Evolutionary conservation across 2,113 vertebrate species (phyloP), one percentile per base, ranked within the genome.

Genomic region (Sinocyclocheilus rhinocerous): DNA sequence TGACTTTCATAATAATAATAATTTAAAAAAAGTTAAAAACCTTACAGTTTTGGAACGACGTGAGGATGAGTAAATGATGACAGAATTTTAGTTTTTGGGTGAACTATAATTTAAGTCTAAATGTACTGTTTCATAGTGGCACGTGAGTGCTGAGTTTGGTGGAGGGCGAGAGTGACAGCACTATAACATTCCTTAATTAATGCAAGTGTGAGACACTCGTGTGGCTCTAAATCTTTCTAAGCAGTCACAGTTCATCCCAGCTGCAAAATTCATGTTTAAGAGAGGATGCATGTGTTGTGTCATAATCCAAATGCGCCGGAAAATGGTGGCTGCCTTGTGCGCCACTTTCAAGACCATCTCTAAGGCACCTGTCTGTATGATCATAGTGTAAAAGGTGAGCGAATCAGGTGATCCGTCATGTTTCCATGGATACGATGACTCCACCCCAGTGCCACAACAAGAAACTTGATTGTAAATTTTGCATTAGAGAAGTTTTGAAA

Each of bases 171-270:
- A 80, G n/a, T 36, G 33, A 55, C 24, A 57, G 29, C 72, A 39
- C 48, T 85, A 80, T 84, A 86, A 80, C 67, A 39, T 42, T 65
- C 76, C 18, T 36, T 81, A 88, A 81, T 73, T 83, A 81, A 79
- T 67, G 69, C 61, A 81, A 26, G 42, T n/a, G 24, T 76, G 85
- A 39, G 48, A 79, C 61, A 12, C 77, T 75, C 59, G 73, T 82
- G 83, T 63, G 70, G 70, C 59, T 26, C 36, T 80, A 86, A 88
- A 88, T 86, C 75, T 80, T n/a, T 8, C 26, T 42, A 52, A 78
- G 69, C 18, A 39, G n/a, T 72, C 33, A 26, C 16, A 70, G 48
- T 78, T 39, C 18, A 24, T 70, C 67, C 45, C 76, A 80, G 76
- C 42, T 50, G 15, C 20, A 10, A 78, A 61, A 61, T 48, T n/a